Percentiles rank a stretch among this genome's conserved stretches.
These are phyloP conservation scores for Itoplectis maculator DNA, from an alignment of 2,888 invertebrate species.

Conservation along the genomic window DNA sequence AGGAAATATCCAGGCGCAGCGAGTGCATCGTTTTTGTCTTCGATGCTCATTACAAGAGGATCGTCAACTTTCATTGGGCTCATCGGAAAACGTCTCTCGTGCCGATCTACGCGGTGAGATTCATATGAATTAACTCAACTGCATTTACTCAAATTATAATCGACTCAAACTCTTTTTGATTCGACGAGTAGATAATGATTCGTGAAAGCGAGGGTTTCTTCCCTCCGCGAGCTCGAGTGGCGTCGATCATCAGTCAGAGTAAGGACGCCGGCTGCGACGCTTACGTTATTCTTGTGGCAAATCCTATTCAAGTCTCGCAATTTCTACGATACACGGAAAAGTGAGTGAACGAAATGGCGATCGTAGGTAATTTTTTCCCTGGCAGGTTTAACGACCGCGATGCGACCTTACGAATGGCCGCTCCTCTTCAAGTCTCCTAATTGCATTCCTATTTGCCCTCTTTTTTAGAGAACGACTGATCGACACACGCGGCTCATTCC, in stretches of 20 bases:
- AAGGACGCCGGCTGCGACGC: slow-evolving; percentile 89
- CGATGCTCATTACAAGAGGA: slow-evolving; percentile 76
- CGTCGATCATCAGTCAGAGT: slow-evolving; percentile 73
- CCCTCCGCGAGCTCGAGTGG: slow-evolving; percentile 72
- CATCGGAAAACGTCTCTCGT: slow-evolving; percentile 54
- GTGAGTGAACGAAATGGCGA: slow-evolving; percentile 79
- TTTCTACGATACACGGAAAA: slow-evolving; percentile 90
- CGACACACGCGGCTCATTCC: slow-evolving; percentile 89
- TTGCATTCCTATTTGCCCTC: too few species aligned
- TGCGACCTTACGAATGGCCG: too few species aligned
- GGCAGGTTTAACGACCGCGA: too few species aligned
- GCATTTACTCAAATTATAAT: slow-evolving; percentile 22
- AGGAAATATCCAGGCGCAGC: slow-evolving; percentile 75
- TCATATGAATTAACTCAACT: too few species aligned
- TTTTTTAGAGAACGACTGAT: slow-evolving; percentile 88
- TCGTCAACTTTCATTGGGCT: slow-evolving; percentile 70
- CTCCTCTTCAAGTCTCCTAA: too few species aligned
- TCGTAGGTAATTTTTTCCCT: not conserved
- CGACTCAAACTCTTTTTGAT: slow-evolving; percentile 1
- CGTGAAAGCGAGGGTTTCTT: slow-evolving; percentile 78
- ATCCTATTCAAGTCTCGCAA: slow-evolving; percentile 89
- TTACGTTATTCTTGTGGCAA: slow-evolving; percentile 90
- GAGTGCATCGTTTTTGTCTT: slow-evolving; percentile 79
- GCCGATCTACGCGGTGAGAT: slow-evolving; percentile 75
- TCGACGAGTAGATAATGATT: slow-evolving; percentile 74